A percentile compares a stretch with the other conserved stretches of the same genome.
Conservation (phyloP, 1,140 invertebrate genomes). For the Aphaenogaster rudis region DNA sequence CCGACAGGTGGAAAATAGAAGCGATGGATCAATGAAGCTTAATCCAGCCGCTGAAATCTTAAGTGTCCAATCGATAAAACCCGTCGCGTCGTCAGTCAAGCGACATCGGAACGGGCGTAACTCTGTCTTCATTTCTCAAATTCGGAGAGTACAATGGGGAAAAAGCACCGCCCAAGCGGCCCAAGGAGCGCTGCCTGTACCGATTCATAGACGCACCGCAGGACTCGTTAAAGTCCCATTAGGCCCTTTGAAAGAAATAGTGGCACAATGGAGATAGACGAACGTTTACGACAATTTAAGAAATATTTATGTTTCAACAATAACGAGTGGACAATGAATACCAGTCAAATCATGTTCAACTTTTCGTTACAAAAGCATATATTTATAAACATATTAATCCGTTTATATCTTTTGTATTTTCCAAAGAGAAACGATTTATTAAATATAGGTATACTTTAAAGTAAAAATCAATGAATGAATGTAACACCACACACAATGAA, state of each 20-base stretch:
- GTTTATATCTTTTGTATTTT: not conserved
- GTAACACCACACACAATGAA: not conserved
- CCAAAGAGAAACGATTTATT: not conserved
- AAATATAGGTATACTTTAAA: not conserved
- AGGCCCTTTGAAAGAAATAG: not conserved
- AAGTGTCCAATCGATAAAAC: slow-evolving; percentile 54
- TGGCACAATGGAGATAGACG: not conserved
- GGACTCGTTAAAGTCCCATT: slow-evolving; percentile 29
- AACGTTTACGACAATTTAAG: not conserved
- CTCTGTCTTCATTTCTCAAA: slow-evolving; percentile 8
- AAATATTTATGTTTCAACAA: not conserved
- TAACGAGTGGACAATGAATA: not conserved
- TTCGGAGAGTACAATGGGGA: not conserved
- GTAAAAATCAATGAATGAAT: not conserved
- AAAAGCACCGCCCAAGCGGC: not conserved
- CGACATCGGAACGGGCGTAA: not conserved
- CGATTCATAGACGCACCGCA: not conserved
- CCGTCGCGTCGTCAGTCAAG: slow-evolving; percentile 19
- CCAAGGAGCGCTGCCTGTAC: not conserved
- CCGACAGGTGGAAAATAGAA: slow-evolving; percentile 45
- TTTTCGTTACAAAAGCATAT: not conserved
- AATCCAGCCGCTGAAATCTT: slow-evolving; percentile 55
- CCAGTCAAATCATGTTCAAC: not conserved
- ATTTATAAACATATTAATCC: not conserved
- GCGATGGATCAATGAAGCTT: slow-evolving; percentile 43